A percentile compares a stretch with the other conserved stretches of the same genome.
Evolutionary conservation across 2,113 vertebrate genomes (phyloP).

Genomic region (Formicarius rufipectus): DNA sequence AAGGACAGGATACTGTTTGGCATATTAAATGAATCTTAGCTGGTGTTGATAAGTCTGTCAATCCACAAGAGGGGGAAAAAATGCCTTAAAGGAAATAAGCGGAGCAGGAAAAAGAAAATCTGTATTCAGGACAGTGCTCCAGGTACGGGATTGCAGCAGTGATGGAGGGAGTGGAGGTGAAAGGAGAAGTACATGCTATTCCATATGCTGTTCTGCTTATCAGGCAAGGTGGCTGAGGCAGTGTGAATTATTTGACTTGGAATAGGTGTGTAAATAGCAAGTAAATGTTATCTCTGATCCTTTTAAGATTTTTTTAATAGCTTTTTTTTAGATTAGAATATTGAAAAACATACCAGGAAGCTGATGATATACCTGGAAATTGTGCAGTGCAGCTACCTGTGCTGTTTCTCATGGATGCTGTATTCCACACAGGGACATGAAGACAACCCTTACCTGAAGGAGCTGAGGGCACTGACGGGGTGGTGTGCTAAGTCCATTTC

Average conservation of each 20-base stretch:
- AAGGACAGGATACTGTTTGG: not conserved
- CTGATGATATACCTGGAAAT: not conserved
- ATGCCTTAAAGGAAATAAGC: constrained; percentile 34
- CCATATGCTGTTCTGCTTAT: not conserved
- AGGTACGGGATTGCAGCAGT: not conserved
- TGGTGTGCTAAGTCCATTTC: not conserved
- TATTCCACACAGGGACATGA: not conserved
- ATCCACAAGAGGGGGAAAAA: not conserved
- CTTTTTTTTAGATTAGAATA: not conserved
- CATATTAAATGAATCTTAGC: constrained; percentile 30
- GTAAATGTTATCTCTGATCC: not conserved
- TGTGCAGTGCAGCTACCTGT: not conserved
- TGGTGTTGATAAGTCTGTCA: constrained; percentile 4
- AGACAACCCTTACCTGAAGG: not conserved
- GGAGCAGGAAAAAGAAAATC: constrained; percentile 25
- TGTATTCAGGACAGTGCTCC: constrained; percentile 38
- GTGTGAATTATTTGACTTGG: not conserved
- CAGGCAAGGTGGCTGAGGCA: not conserved
- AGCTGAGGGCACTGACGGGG: not conserved
- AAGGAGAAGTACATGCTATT: not conserved
- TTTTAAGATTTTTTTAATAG: not conserved
- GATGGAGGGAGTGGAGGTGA: constrained; percentile 11
- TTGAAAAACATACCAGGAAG: not conserved
- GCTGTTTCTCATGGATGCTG: not conserved
- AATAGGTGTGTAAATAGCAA: not conserved